A percentile compares a stretch with the other conserved stretches of the same genome.
Evolutionary conservation across 2,113 vertebrate genomes (phyloP).

Genomic region (Eulemur macaco): DNA sequence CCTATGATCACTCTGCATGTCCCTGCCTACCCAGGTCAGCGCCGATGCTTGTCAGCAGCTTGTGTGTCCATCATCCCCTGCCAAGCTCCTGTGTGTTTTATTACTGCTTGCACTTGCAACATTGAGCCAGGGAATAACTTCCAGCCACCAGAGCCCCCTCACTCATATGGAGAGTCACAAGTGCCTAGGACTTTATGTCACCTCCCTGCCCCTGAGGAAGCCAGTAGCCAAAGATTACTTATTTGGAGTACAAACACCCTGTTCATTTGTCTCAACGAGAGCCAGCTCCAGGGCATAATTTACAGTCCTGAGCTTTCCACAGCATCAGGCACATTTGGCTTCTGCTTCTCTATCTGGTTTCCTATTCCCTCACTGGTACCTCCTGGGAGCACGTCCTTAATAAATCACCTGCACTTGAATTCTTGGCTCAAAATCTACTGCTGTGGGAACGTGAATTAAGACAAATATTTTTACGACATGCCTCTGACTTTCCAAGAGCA

Average conservation of each 20-base stretch:
- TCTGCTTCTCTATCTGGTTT: not conserved
- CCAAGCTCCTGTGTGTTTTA: not conserved
- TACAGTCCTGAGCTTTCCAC: not conserved
- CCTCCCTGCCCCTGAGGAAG: too few species aligned
- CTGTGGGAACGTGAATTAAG: not conserved
- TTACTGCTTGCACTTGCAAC: not conserved
- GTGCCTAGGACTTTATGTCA: too few species aligned
- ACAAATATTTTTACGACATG: not conserved
- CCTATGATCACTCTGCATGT: too few species aligned
- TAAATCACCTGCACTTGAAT: not conserved
- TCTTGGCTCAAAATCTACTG: not conserved
- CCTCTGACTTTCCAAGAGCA: not conserved
- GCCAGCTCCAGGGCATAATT: rapidly evolving
- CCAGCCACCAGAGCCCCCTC: not conserved
- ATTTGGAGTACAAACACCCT: not conserved
- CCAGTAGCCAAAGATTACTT: not conserved
- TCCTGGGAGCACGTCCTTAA: not conserved
- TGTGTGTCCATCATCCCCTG: too few species aligned
- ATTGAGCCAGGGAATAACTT: not conserved
- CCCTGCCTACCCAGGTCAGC: rapidly evolving
- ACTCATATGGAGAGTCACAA: not conserved
- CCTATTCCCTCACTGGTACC: rapidly evolving
- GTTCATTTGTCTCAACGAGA: not conserved
- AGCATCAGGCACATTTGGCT: rapidly evolving
- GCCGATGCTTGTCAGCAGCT: too few species aligned